Evolutionary conservation across 2,797 vertebrate genomes (phyloP).

Genomic region (Ptychobarbus kaznakovi): DNA sequence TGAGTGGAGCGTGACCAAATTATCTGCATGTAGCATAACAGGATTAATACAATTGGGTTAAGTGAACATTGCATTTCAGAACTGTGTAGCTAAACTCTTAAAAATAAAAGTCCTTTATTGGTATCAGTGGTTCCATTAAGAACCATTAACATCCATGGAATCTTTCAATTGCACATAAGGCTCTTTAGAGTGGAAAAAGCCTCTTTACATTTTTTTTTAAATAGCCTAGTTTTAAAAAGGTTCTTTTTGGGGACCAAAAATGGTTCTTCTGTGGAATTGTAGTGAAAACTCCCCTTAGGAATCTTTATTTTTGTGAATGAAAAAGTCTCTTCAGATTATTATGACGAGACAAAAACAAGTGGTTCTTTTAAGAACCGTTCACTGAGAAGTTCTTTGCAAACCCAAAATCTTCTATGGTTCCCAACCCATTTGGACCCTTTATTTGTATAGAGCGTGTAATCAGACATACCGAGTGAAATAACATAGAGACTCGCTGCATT

Average conservation of each 20-base stretch:
- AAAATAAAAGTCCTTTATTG: neutral
- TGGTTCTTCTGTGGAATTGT: neutral
- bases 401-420: neutral
- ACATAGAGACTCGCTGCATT: neutral
- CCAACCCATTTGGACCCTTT: neutral
- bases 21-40: slow-evolving; percentile 23
- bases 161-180: neutral
- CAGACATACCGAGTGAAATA: neutral
- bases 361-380: neutral
- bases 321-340: neutral
- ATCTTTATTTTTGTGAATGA: neutral
- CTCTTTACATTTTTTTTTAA: neutral
- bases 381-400: neutral
- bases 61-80: neutral
- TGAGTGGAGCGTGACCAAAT: neutral
- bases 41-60: neutral
- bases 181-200: neutral
- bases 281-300: neutral
- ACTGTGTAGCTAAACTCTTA: neutral
- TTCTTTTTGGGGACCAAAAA: neutral
- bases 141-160: neutral
- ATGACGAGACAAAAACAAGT: neutral
- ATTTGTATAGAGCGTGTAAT: neutral
- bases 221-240: neutral
- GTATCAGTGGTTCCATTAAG: neutral